A percentile compares a stretch with the other conserved stretches of the same genome.
phyloP scores from a whole-genome alignment of 1,140 invertebrate species.

The Orussus abietinus region DNA sequence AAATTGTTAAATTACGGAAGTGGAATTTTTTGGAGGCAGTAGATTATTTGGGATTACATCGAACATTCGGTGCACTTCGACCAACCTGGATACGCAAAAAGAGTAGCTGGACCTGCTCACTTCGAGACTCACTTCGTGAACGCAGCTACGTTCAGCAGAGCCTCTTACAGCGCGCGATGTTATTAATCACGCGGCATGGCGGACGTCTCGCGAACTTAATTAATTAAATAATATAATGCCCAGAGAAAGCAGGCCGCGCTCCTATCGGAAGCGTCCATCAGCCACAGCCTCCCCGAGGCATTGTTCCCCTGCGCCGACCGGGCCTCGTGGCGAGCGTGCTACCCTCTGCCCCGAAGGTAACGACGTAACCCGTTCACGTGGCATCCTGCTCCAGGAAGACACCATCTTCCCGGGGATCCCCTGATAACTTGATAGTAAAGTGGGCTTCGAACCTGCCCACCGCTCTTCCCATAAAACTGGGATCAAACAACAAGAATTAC shows the following conservation, averaged over 20 bases:
- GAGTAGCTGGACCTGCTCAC: too few species aligned
- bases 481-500: too few species aligned
- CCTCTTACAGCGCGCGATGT: too few species aligned
- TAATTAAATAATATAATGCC: slow-evolving; percentile 50
- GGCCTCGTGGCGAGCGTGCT: slow-evolving; percentile 12
- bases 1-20: too few species aligned
- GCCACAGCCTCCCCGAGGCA: slow-evolving; percentile 41
- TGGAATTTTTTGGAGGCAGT: too few species aligned
- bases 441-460: too few species aligned
- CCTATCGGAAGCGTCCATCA: slow-evolving; percentile 50
- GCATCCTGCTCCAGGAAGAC: not conserved
- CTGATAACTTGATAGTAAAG: too few species aligned
- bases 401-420: not conserved
- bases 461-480: too few species aligned
- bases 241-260: slow-evolving; percentile 24
- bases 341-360: slow-evolving; percentile 26
- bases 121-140: not conserved
- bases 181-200: slow-evolving; percentile 39
- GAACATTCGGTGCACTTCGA: too few species aligned
- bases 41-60: too few species aligned
- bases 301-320: slow-evolving; percentile 33
- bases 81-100: too few species aligned
- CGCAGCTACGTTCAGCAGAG: too few species aligned
- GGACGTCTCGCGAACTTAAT: slow-evolving; percentile 42
- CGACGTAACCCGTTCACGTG: slow-evolving; percentile 16